These are phyloP conservation scores for Anagrus nilaparvatae DNA, from an alignment of 1,140 invertebrate species.

Conservation along the genomic window DNA sequence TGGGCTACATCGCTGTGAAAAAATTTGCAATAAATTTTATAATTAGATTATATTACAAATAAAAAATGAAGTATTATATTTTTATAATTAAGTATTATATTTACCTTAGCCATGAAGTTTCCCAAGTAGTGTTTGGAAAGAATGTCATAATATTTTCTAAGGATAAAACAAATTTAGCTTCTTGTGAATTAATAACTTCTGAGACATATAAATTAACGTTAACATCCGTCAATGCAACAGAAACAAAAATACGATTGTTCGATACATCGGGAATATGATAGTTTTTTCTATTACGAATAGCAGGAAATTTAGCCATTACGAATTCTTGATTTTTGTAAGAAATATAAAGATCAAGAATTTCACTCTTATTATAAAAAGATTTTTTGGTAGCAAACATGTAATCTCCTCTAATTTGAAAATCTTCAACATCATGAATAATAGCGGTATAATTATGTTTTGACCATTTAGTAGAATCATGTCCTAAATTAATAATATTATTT, in stretches of 20 bases:
- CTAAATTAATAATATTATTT: slow-evolving; percentile 50
- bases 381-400: slow-evolving; percentile 69
- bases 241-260: slow-evolving; percentile 68
- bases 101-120: slow-evolving; percentile 74
- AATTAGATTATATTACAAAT: slow-evolving; percentile 5
- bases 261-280: slow-evolving; percentile 79
- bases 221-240: slow-evolving; percentile 67
- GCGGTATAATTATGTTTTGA: slow-evolving; percentile 33
- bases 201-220: slow-evolving; percentile 71
- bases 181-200: slow-evolving; percentile 44
- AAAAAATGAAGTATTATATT: slow-evolving; percentile 2
- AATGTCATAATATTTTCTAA: slow-evolving; percentile 75
- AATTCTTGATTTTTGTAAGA: slow-evolving; percentile 65
- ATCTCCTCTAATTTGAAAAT: slow-evolving; percentile 72
- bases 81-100: slow-evolving; percentile 26
- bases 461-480: slow-evolving; percentile 31
- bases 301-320: slow-evolving; percentile 62
- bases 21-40: slow-evolving; percentile 12
- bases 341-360: slow-evolving; percentile 62
- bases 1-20: slow-evolving; percentile 59
- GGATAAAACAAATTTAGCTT: slow-evolving; percentile 63
- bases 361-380: no score
- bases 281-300: slow-evolving; percentile 46
- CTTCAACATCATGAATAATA: slow-evolving; percentile 59
- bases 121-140: slow-evolving; percentile 70